Evolutionary conservation across 2,113 vertebrate genomes (phyloP).

Genomic region (Spea multiplicata): DNA sequence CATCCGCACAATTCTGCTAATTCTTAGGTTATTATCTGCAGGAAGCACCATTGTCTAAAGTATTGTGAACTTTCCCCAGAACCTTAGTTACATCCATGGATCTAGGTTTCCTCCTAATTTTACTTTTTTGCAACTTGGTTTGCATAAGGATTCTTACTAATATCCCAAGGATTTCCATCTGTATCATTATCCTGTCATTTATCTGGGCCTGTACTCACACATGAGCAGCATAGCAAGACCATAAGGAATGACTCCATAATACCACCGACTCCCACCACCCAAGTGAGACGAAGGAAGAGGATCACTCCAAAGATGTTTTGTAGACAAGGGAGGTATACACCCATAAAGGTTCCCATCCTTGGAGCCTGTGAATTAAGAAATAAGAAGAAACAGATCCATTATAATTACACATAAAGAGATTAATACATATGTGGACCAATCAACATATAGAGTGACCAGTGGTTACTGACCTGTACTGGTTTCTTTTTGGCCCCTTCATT

Average conservation of each 20-base stretch:
- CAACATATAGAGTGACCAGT: rapidly evolving
- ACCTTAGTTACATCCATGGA: too few relatives aligned
- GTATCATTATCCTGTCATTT: background rate
- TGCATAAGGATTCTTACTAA: background rate
- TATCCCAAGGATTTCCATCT: background rate
- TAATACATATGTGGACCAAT: background rate
- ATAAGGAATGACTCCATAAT: constrained; percentile 93
- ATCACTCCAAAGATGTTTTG: constrained; percentile 99
- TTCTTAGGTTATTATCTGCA: too few relatives aligned
- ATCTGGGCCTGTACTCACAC: constrained; percentile 73
- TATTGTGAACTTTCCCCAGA: too few relatives aligned
- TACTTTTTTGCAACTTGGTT: too few relatives aligned
- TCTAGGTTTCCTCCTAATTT: too few relatives aligned
- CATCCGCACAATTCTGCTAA: too few relatives aligned
- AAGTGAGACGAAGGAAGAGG: constrained; percentile 96
- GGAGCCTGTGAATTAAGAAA: constrained; percentile 73
- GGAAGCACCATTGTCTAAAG: too few relatives aligned
- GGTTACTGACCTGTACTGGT: constrained; percentile 65
- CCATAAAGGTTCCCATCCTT: constrained; percentile 95
- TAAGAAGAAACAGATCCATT: constrained; percentile 1
- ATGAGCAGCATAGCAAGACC: constrained; percentile 93
- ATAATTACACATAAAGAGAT: background rate
- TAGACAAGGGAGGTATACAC: constrained; percentile 94
- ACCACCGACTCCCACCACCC: constrained; percentile 94
- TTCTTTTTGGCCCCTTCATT: constrained; percentile 83